Percentiles rank a stretch among this genome's conserved stretches.
These are phyloP conservation scores for Podarcis lilfordi DNA, from an alignment of 2,797 vertebrate species.

Conservation along the genomic window DNA sequence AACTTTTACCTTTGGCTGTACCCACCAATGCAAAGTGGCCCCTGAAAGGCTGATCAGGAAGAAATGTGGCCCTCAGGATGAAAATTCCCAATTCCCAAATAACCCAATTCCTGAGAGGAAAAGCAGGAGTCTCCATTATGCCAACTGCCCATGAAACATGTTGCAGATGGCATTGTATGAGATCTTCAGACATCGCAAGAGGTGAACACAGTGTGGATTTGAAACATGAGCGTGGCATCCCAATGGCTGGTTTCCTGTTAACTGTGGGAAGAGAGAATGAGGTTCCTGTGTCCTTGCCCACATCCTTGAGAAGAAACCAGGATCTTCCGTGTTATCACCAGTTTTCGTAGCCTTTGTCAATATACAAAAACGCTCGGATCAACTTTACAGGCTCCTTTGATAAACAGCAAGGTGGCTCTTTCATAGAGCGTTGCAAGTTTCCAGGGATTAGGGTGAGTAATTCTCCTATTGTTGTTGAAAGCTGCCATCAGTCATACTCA, in stretches of 20 bases:
- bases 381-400: constrained; percentile 54
- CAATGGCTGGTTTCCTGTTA: not conserved
- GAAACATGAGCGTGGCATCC: not conserved
- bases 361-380: constrained; percentile 50
- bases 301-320: constrained; percentile 59
- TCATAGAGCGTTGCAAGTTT: constrained; percentile 43
- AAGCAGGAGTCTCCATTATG: no score
- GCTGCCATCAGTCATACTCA: constrained; percentile 48
- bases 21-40: no score
- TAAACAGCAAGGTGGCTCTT: constrained; percentile 33
- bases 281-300: constrained; percentile 33
- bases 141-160: no score
- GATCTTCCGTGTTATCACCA: constrained; percentile 18
- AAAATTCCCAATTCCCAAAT: no score
- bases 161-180: no score
- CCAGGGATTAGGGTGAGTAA: constrained; percentile 5
- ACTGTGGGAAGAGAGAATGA: not conserved
- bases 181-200: no score
- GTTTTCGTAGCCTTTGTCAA: constrained; percentile 56
- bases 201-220: not conserved
- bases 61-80: no score
- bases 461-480: constrained; percentile 52
- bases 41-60: no score
- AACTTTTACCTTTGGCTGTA: no score
- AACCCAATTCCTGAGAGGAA: no score